A percentile compares a stretch with the other conserved stretches of the same genome.
Conservation (phyloP, 1,140 invertebrate species). For the Acromyrmex charruanus region DNA sequence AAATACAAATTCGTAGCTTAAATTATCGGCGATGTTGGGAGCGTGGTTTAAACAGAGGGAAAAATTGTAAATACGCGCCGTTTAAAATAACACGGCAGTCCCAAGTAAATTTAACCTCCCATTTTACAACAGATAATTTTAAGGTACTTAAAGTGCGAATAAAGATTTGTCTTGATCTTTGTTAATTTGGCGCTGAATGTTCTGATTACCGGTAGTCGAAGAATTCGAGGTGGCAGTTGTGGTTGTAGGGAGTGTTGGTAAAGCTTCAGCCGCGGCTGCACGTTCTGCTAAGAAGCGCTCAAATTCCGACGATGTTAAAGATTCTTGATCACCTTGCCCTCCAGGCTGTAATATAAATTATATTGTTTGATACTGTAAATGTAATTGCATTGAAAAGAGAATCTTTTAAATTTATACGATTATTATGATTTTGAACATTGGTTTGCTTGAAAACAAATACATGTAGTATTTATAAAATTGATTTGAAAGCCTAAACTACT, state of each 20-base stretch:
- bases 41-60: constrained; percentile 50
- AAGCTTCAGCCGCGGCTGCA: constrained; percentile 92
- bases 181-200: constrained; percentile 82
- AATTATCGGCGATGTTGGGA: constrained; percentile 43
- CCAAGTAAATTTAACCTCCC: constrained; percentile 15
- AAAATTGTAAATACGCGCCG: constrained; percentile 24
- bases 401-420: constrained; percentile 1
- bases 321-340: constrained; percentile 84
- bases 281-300: constrained; percentile 96
- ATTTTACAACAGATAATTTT: constrained; percentile 40
- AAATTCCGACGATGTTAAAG: constrained; percentile 95
- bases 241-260: constrained; percentile 85
- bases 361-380: constrained; percentile 31
- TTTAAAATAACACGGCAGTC: constrained; percentile 44
- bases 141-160: constrained; percentile 83
- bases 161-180: constrained; percentile 86
- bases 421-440: not conserved
- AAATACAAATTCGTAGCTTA: constrained; percentile 53
- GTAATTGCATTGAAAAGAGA: not conserved
- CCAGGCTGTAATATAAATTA: constrained; percentile 75
- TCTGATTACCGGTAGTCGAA: constrained; percentile 75
- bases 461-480: not conserved
- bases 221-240: constrained; percentile 76
- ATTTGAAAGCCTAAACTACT: not conserved
- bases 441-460: not conserved